These are phyloP conservation scores for Brachionus sp. DNA, from an alignment of 1,140 invertebrate species.

Conservation along the genomic window DNA sequence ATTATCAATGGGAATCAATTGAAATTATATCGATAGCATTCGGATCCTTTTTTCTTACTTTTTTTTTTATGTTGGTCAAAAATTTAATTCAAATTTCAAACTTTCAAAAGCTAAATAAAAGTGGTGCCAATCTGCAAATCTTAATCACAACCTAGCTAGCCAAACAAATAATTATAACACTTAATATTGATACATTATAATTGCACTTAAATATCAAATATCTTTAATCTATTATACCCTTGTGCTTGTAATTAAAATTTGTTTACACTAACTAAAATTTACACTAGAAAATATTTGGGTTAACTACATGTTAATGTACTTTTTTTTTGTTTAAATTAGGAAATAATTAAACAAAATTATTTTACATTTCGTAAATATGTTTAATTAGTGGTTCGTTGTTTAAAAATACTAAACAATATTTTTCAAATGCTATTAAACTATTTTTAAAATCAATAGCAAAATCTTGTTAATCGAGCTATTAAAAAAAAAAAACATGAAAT, in stretches of 20 bases:
- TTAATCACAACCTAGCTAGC: background rate
- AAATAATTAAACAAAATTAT: slow-evolving; percentile 22
- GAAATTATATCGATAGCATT: background rate
- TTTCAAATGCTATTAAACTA: background rate
- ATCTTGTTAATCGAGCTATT: background rate
- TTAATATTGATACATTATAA: slow-evolving; percentile 1
- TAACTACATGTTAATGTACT: background rate
- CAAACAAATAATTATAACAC: slow-evolving; percentile 16
- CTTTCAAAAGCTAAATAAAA: background rate
- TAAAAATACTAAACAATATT: background rate
- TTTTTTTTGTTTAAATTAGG: slow-evolving; percentile 15
- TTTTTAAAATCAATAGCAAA: background rate
- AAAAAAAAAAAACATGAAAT: background rate
- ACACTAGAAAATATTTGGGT: slow-evolving; percentile 16
- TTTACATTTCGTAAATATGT: background rate
- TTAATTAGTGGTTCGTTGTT: background rate
- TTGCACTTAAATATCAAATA: slow-evolving; percentile 32
- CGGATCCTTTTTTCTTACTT: background rate
- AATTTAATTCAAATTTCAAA: background rate
- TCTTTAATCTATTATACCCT: background rate
- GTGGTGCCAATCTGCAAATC: background rate
- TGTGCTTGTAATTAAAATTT: background rate
- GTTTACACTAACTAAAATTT: slow-evolving; percentile 33
- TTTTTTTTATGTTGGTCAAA: background rate
- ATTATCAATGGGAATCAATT: background rate